phyloP scores from a whole-genome alignment of 2,797 vertebrate species.

The Bryconaethiops microstoma region DNA sequence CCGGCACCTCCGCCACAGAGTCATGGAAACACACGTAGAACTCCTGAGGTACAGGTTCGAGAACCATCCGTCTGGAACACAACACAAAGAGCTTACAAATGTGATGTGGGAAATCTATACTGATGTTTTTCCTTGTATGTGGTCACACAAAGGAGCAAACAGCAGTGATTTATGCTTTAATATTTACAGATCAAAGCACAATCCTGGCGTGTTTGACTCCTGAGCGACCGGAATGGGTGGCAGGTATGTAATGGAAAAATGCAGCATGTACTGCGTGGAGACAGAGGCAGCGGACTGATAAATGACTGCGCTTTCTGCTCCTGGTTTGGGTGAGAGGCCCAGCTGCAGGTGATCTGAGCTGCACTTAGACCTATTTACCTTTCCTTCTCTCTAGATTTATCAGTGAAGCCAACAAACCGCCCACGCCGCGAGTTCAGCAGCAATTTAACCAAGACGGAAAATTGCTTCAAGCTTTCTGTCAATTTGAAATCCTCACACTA shows the following conservation, averaged over 20 bases:
- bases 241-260: not conserved
- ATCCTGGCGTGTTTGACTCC: not conserved
- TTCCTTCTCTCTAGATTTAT: slow-evolving; percentile 23
- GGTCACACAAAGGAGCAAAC: not conserved
- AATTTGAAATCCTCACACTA: not conserved
- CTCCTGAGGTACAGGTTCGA: slow-evolving; percentile 91
- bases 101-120: not conserved
- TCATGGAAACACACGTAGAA: slow-evolving; percentile 97
- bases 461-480: slow-evolving; percentile 1
- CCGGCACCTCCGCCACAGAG: slow-evolving; percentile 89
- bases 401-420: not conserved
- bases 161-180: not conserved
- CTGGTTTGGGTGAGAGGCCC: not conserved
- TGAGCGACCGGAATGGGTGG: not conserved
- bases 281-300: slow-evolving; percentile 10
- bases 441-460: slow-evolving; percentile 5
- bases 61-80: slow-evolving; percentile 85
- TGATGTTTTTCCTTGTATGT: not conserved
- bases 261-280: not conserved
- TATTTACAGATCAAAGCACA: not conserved
- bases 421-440: not conserved
- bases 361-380: not conserved
- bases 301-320: not conserved
- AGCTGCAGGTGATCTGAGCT: slow-evolving; percentile 24
- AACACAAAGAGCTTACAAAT: not conserved